phyloP scores from a whole-genome alignment of 2,113 vertebrate genomes.

The Upupa epops region DNA sequence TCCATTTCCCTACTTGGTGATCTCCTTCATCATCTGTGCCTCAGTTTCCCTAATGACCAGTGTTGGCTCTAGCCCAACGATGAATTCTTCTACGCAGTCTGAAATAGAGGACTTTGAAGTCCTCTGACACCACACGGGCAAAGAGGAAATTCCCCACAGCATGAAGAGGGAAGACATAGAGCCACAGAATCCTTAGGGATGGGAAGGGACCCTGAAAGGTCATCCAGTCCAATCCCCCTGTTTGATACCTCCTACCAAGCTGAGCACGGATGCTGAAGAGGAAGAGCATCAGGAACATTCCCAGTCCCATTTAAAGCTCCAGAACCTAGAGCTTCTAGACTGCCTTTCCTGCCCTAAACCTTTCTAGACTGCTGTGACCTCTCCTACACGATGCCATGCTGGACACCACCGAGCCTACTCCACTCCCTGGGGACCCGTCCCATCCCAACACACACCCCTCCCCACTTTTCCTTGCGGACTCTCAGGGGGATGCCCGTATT shows the following conservation, averaged over 20 bases:
- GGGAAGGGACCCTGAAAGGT: no score
- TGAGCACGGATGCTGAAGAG: background rate
- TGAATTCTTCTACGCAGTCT: background rate
- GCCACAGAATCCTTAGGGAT: no score
- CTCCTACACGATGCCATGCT: no score
- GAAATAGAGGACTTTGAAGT: background rate
- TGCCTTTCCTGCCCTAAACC: no score
- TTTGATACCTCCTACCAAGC: background rate
- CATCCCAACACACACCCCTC: no score
- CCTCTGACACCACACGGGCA: background rate
- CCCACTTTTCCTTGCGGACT: no score
- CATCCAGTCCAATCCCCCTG: no score
- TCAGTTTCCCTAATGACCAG: conserved; percentile 12
- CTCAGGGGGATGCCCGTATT: no score
- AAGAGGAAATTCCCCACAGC: background rate
- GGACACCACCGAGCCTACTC: no score
- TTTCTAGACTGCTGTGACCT: no score
- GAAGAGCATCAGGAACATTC: background rate
- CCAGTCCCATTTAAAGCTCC: background rate
- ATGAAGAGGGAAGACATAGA: background rate
- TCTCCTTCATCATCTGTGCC: accelerated
- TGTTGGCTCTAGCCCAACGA: no score
- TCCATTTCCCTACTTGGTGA: conserved; percentile 11
- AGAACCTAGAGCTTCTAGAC: background rate
- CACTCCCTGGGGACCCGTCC: no score